Conservation (phyloP, 2,113 vertebrate genomes). For the Thymallus thymallus region DNA sequence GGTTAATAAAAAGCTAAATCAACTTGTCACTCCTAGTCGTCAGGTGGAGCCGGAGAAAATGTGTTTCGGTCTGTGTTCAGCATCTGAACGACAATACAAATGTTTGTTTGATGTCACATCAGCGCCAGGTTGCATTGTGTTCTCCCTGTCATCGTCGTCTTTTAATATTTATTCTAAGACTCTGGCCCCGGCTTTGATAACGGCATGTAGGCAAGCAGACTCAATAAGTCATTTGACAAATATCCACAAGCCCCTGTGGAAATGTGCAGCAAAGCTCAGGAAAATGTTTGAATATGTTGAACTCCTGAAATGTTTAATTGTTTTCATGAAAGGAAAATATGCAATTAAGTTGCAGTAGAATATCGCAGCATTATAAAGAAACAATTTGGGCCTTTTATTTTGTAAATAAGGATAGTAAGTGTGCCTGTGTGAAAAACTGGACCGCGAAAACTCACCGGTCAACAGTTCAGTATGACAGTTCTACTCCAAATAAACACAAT, state of each 20-base stretch:
- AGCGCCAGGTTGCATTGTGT: neutral
- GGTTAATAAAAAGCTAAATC: too few relatives aligned
- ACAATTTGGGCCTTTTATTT: neutral
- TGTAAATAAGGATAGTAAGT: neutral
- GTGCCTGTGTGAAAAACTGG: neutral
- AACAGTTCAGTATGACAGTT: too few relatives aligned
- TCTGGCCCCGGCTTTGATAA: conserved; percentile 30
- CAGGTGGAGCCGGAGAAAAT: too few relatives aligned
- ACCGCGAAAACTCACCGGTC: too few relatives aligned
- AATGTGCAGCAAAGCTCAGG: neutral
- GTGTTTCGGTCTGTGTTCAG: too few relatives aligned
- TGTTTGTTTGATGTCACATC: neutral
- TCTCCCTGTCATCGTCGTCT: conserved; percentile 47
- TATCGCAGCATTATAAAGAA: neutral
- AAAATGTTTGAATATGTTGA: neutral
- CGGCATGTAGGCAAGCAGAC: conserved; percentile 14
- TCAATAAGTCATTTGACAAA: conserved; percentile 51
- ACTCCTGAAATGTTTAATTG: neutral
- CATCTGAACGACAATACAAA: neutral
- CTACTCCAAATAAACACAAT: too few relatives aligned
- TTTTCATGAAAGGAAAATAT: conserved; percentile 18
- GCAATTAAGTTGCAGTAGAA: neutral
- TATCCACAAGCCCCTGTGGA: conserved; percentile 18
- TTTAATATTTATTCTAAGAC: conserved; percentile 59
- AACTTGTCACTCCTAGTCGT: too few relatives aligned